These are phyloP conservation scores for Dinoponera quadriceps DNA, from an alignment of 1,140 invertebrate genomes.

Conservation along the genomic window DNA sequence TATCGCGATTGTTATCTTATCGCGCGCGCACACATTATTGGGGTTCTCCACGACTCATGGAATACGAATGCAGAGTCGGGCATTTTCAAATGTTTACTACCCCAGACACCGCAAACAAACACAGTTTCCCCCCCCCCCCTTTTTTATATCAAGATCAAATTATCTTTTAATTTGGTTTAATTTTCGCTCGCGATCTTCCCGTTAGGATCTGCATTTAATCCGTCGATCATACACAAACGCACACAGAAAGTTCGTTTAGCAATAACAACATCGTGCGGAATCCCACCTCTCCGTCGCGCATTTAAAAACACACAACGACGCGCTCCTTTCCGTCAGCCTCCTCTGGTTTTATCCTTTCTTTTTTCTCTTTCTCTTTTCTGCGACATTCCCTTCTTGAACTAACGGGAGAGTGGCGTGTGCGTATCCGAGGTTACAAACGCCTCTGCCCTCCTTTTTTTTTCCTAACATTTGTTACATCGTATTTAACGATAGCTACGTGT, in stretches of 20 bases:
- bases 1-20: conserved; percentile 57
- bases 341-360: background rate
- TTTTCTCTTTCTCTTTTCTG: background rate
- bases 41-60: background rate
- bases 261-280: background rate
- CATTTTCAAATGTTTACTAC: too few species aligned
- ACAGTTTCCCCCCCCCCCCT: background rate
- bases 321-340: too few species aligned
- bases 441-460: background rate
- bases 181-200: background rate
- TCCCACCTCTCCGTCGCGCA: background rate
- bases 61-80: conserved; percentile 12
- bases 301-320: background rate
- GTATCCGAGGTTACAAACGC: conserved; percentile 18
- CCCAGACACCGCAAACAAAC: background rate
- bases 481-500: conserved; percentile 55
- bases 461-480: conserved; percentile 49
- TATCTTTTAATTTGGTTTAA: conserved; percentile 16
- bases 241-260: too few species aligned
- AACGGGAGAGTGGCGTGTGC: conserved; percentile 40
- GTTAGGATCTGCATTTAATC: background rate
- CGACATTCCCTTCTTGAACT: conserved; percentile 23
- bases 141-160: background rate
- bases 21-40: conserved; percentile 26
- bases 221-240: too few species aligned